Conservation (phyloP, 1,140 invertebrate species). For the Temnothorax curvispinosus region DNA sequence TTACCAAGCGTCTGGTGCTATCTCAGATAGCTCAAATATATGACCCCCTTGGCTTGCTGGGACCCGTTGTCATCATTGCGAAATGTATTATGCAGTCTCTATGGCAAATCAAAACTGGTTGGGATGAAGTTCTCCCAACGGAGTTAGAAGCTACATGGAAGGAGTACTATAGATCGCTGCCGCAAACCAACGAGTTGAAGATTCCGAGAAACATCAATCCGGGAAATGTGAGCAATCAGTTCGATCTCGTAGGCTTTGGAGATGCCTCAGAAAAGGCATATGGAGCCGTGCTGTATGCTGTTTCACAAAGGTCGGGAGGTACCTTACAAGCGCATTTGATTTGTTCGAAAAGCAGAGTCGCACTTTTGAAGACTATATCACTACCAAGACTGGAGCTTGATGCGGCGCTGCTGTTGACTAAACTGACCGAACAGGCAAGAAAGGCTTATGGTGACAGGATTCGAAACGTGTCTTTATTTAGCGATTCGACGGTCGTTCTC, state of each 20-base stretch:
- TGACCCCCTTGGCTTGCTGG: too few relatives aligned
- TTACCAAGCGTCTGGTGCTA: too few relatives aligned
- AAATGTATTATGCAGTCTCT: too few relatives aligned
- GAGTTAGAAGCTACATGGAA: too few relatives aligned
- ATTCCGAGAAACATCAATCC: too few relatives aligned
- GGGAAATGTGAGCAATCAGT: too few relatives aligned
- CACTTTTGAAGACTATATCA: background rate
- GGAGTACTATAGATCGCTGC: too few relatives aligned
- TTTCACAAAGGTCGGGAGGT: background rate
- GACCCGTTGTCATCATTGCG: too few relatives aligned
- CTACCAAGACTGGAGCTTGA: background rate
- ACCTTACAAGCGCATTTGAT: background rate
- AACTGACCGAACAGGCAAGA: background rate
- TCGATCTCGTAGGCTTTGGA: background rate
- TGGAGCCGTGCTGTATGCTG: background rate
- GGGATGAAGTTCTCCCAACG: too few relatives aligned
- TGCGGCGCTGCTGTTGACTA: background rate
- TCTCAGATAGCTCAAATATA: too few relatives aligned
- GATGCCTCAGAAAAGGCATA: constrained; percentile 30
- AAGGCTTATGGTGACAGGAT: background rate
- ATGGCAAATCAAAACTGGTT: too few relatives aligned
- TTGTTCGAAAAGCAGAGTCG: background rate
- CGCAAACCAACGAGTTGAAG: too few relatives aligned
- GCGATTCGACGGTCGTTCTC: background rate
- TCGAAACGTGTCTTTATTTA: background rate